Evolutionary conservation across 2,797 vertebrate genomes (phyloP).

Genomic region (Liasis olivaceus): DNA sequence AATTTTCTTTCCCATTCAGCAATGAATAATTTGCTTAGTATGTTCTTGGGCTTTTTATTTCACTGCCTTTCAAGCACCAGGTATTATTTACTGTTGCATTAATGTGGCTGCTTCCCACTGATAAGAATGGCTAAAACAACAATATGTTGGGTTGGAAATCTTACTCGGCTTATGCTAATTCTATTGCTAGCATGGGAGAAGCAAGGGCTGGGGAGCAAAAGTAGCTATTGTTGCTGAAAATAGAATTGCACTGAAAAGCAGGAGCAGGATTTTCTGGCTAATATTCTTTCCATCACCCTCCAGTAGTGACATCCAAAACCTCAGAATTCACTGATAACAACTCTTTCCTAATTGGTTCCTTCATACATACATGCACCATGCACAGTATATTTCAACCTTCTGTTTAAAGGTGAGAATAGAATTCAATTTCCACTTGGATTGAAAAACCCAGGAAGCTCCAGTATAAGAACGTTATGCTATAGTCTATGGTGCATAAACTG

Average conservation of each 20-base stretch:
- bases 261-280: not conserved
- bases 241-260: not conserved
- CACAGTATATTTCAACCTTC: not conserved
- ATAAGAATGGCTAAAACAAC: not conserved
- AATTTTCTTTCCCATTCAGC: not conserved
- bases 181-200: not conserved
- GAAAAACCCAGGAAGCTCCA: not conserved
- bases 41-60: slow-evolving; percentile 5
- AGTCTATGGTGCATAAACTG: too few relatives aligned
- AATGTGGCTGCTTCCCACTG: slow-evolving; percentile 11
- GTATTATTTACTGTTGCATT: slow-evolving; percentile 1
- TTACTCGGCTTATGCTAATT: slow-evolving; percentile 8
- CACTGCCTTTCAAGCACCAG: slow-evolving; percentile 7
- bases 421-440: not conserved
- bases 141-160: slow-evolving; percentile 2
- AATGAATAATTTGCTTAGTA: slow-evolving; percentile 16
- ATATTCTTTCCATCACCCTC: not conserved
- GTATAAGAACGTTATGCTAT: not conserved
- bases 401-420: not conserved
- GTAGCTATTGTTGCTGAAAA: not conserved
- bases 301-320: not conserved
- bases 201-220: not conserved
- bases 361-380: not conserved
- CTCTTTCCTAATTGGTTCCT: not conserved
- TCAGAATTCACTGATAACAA: not conserved